Conservation (phyloP, 2,113 vertebrate genomes). For the Pedetes capensis region DNA sequence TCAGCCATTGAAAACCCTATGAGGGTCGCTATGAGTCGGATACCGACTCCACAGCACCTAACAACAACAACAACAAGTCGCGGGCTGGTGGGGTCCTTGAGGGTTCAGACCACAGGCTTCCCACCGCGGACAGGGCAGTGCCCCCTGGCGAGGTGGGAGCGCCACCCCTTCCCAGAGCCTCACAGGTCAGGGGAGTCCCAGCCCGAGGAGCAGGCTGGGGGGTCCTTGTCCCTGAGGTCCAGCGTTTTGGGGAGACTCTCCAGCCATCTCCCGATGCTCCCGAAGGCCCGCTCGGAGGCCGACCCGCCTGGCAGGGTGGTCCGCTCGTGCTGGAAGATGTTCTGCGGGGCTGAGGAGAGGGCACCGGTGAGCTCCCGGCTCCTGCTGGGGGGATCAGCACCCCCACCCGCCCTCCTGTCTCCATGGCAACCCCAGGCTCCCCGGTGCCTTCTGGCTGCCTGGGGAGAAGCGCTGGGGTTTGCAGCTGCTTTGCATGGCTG, state of each 20-base stretch:
- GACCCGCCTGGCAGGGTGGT: fast-evolving
- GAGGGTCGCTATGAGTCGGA: too few species aligned
- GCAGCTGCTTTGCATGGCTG: background rate
- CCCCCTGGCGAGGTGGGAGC: fast-evolving
- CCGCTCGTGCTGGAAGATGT: background rate
- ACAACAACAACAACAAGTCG: too few species aligned
- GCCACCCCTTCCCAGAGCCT: background rate
- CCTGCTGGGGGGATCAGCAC: fast-evolving
- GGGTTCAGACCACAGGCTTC: background rate
- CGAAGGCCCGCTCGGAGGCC: background rate
- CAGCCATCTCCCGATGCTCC: constrained; percentile 9
- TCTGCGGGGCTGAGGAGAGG: constrained; percentile 3
- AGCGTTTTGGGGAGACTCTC: constrained; percentile 17
- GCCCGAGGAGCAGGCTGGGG: fast-evolving
- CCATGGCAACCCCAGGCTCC: constrained; percentile 68
- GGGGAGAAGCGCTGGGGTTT: constrained; percentile 15
- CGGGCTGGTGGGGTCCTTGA: background rate
- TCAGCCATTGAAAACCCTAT: too few species aligned
- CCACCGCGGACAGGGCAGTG: background rate
- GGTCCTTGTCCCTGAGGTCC: background rate
- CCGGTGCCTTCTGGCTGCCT: constrained; percentile 40
- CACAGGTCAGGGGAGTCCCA: background rate
- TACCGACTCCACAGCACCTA: too few species aligned
- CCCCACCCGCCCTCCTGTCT: background rate
- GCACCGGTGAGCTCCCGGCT: background rate